Percentiles rank a stretch among this genome's conserved stretches.
Evolutionary conservation across 1,140 invertebrate species (phyloP).

Genomic region (Trichonephila clavipes): DNA sequence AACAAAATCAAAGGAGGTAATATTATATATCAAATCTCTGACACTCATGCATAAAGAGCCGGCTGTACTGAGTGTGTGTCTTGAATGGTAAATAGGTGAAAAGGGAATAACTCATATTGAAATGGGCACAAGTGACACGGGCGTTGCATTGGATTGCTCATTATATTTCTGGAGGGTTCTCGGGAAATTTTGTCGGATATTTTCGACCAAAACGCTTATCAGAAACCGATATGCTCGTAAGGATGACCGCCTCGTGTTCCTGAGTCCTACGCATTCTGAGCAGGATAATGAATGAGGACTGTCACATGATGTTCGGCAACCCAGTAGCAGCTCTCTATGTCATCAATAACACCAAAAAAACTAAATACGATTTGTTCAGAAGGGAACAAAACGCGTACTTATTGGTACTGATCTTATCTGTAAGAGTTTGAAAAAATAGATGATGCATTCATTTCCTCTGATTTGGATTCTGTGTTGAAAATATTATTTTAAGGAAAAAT

Average conservation of each 20-base stretch:
- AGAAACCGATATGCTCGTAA: constrained; percentile 19
- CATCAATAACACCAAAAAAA: constrained; percentile 1
- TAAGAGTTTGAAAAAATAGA: background rate
- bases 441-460: too few species aligned
- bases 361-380: background rate
- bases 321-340: background rate
- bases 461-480: too few species aligned
- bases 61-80: constrained; percentile 38
- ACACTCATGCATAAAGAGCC: constrained; percentile 35
- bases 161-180: constrained; percentile 37
- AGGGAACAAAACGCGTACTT: background rate
- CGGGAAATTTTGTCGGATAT: background rate
- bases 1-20: constrained; percentile 42
- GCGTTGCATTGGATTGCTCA: constrained; percentile 25
- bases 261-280: constrained; percentile 40
- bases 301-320: constrained; percentile 15
- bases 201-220: constrained; percentile 52
- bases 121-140: constrained; percentile 46
- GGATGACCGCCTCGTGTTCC: background rate
- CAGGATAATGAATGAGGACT: constrained; percentile 18
- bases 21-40: constrained; percentile 63
- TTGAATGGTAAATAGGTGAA: constrained; percentile 44
- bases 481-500: too few species aligned
- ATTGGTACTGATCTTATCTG: background rate
- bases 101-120: constrained; percentile 47